Evolutionary conservation across 2,113 vertebrate genomes (phyloP).

Genomic region (Platanista minor): DNA sequence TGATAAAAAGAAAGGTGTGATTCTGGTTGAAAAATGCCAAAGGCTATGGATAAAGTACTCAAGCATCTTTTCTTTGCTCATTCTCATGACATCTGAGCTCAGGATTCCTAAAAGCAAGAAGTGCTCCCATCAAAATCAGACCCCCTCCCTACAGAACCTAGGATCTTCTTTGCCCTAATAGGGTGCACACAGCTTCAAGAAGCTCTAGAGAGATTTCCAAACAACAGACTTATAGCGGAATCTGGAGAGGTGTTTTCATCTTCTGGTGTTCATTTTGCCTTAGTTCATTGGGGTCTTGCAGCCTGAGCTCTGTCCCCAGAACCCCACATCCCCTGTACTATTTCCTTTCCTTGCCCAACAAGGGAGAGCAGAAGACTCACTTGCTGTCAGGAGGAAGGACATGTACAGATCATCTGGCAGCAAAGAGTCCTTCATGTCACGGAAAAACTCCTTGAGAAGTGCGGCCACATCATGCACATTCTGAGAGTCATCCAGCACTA

Average conservation of each 20-base stretch:
- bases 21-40: constrained; percentile 27
- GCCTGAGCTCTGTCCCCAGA: not conserved
- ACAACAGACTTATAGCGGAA: not conserved
- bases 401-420: constrained; percentile 89
- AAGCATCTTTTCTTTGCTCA: constrained; percentile 5
- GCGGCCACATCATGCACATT: constrained; percentile 93
- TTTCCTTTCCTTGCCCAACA: not conserved
- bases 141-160: not conserved
- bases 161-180: not conserved
- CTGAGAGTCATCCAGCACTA: constrained; percentile 88
- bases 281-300: not conserved
- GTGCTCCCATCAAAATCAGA: not conserved
- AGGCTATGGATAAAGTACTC: not conserved
- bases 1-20: not conserved
- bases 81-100: not conserved
- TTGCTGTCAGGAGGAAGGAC: constrained; percentile 91
- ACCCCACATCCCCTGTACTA: not conserved
- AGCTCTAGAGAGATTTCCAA: constrained; percentile 31
- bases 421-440: constrained; percentile 90
- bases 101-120: constrained; percentile 4
- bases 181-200: not conserved
- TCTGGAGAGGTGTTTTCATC: not conserved
- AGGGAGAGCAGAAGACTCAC: constrained; percentile 75
- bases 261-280: constrained; percentile 5
- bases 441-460: constrained; percentile 92